Conservation (phyloP, 2,113 vertebrate species). For the Vimba vimba region DNA sequence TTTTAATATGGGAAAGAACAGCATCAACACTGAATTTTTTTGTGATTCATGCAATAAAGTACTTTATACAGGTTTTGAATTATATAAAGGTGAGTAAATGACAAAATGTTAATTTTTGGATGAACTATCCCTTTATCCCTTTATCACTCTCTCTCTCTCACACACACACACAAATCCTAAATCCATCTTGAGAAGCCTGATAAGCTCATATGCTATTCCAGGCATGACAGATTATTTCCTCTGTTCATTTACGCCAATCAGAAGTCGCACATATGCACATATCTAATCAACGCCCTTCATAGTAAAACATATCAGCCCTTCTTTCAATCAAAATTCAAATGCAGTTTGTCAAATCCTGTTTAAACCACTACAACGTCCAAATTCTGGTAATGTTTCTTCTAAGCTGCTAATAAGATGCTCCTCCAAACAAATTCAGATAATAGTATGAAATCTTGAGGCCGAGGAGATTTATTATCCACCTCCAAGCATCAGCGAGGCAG, state of each 20-base stretch:
- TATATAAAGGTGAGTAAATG: not conserved
- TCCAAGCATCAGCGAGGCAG: constrained; percentile 16
- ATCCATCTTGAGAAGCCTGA: constrained; percentile 44
- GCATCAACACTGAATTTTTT: not conserved
- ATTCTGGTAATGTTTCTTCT: not conserved
- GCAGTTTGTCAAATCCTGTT: constrained; percentile 9
- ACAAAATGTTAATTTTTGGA: not conserved
- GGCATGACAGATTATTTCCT: constrained; percentile 41
- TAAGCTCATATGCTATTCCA: constrained; percentile 41
- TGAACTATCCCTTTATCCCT: constrained; percentile 19
- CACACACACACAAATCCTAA: not conserved
- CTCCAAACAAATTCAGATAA: not conserved
- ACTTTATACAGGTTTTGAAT: not conserved
- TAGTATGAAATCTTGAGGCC: not conserved
- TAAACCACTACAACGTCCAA: not conserved
- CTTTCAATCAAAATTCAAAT: not conserved
- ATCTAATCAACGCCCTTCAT: constrained; percentile 3
- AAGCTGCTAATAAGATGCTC: not conserved
- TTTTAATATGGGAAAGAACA: not conserved
- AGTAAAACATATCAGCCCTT: not conserved
- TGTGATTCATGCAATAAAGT: not conserved
- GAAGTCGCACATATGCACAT: not conserved
- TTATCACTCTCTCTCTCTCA: not conserved
- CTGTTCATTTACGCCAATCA: not conserved
- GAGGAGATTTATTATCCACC: not conserved